A percentile compares a stretch with the other conserved stretches of the same genome.
Conservation (phyloP, 1,140 invertebrate genomes). For the fruit fly (Drosophila melanogaster) region DNA sequence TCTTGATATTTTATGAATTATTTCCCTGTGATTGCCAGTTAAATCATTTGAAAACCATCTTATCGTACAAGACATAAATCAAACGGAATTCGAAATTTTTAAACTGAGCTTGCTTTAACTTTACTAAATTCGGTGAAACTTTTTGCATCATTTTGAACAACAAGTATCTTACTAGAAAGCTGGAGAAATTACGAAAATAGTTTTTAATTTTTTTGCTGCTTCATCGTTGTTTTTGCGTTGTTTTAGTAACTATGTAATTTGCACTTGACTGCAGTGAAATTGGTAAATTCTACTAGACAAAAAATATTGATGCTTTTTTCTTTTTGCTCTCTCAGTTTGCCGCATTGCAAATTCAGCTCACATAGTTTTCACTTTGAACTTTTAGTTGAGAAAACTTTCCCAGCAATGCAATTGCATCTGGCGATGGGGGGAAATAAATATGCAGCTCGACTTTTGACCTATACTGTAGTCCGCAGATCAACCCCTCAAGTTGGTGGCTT, state of each 20-base stretch:
- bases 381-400: conserved; percentile 32
- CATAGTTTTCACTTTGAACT: conserved; percentile 74
- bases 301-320: conserved; percentile 4
- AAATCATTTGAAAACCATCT: conserved; percentile 10
- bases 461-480: conserved; percentile 13
- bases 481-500: conserved; percentile 9
- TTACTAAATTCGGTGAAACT: background rate
- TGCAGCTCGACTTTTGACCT: conserved; percentile 37
- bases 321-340: conserved; percentile 32
- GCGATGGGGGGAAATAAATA: background rate
- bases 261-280: conserved; percentile 37
- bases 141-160: background rate
- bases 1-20: conserved; percentile 12
- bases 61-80: background rate
- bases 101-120: background rate
- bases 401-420: conserved; percentile 19
- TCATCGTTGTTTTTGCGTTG: conserved; percentile 9
- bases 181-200: background rate
- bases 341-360: conserved; percentile 73
- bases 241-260: conserved; percentile 39
- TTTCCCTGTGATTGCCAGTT: conserved; percentile 18
- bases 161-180: background rate
- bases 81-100: no score
- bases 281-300: background rate
- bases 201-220: conserved; percentile 15